Evolutionary conservation across 2,797 vertebrate species (phyloP).

Genomic region (Hipposideros larvatus): DNA sequence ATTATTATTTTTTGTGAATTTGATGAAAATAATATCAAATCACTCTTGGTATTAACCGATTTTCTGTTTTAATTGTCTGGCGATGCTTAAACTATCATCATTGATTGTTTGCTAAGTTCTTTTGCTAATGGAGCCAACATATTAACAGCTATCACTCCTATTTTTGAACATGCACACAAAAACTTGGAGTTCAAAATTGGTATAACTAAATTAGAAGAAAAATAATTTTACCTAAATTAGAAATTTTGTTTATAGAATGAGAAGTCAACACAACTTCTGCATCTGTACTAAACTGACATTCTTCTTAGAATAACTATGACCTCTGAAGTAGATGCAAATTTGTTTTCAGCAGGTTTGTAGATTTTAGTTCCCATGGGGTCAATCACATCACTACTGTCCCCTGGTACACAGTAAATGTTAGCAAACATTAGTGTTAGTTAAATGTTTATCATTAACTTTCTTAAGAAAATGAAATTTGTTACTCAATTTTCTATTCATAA

Average conservation of each 20-base stretch:
- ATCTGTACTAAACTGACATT: neutral
- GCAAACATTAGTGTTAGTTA: neutral
- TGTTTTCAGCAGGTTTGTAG: neutral
- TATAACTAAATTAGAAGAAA: slow-evolving; percentile 35
- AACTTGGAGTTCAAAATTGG: slow-evolving; percentile 23
- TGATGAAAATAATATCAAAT: slow-evolving; percentile 35
- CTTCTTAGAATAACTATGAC: neutral
- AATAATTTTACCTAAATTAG: neutral
- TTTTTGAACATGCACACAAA: neutral
- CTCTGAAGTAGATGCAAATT: neutral
- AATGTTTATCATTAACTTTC: neutral
- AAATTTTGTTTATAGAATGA: neutral
- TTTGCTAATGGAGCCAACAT: slow-evolving; percentile 24
- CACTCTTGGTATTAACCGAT: neutral
- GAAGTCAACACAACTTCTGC: neutral
- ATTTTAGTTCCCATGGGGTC: neutral
- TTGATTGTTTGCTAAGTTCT: neutral
- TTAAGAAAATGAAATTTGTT: neutral
- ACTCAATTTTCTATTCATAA: neutral
- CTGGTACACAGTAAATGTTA: neutral
- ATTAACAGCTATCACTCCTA: neutral
- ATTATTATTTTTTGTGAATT: slow-evolving; percentile 15
- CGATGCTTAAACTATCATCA: neutral
- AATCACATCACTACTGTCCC: neutral
- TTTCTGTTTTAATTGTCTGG: neutral